These are phyloP conservation scores for Oscheius sp. DNA, from an alignment of 2,888 invertebrate genomes.

Conservation along the genomic window DNA sequence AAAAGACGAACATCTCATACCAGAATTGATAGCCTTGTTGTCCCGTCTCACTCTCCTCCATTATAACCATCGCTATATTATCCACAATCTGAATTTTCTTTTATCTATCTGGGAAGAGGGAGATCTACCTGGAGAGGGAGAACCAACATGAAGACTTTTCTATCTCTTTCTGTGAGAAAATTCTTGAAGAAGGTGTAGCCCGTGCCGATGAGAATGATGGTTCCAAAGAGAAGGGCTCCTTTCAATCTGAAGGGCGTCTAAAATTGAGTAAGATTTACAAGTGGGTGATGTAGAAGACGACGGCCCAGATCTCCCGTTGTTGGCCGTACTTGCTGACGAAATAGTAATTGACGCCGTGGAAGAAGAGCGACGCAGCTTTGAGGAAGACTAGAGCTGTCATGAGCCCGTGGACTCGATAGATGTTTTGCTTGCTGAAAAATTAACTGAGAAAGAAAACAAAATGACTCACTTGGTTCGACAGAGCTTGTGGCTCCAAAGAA, in stretches of 20 bases:
- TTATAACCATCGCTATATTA: constrained; percentile 94
- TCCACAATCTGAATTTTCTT: constrained; percentile 81
- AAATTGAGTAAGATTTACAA: constrained; percentile 76
- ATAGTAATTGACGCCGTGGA: constrained; percentile 84
- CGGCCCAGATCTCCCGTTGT: constrained; percentile 96
- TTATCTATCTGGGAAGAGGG: not conserved
- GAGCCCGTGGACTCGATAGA: constrained; percentile 93
- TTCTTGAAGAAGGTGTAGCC: constrained; percentile 99
- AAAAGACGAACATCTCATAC: constrained; percentile 77
- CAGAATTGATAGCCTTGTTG: constrained; percentile 83
- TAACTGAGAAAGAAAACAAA: not conserved
- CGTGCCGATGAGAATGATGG: constrained; percentile 93
- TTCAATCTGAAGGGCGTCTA: constrained; percentile 77
- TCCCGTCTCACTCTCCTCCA: constrained; percentile 94
- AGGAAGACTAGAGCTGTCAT: constrained; percentile 92
- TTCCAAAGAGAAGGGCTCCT: constrained; percentile 91
- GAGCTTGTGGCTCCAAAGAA: constrained; percentile 89
- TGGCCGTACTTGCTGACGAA: constrained; percentile 91
- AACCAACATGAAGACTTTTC: constrained; percentile 95
- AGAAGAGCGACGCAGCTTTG: constrained; percentile 83
- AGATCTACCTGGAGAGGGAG: constrained; percentile 87
- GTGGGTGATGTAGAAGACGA: constrained; percentile 96
- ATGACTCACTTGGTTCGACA: constrained; percentile 75
- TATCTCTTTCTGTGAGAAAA: constrained; percentile 92
- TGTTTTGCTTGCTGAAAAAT: constrained; percentile 70